Percentiles rank a stretch among this genome's conserved stretches.
Conservation (phyloP, 1,140 invertebrate species). For the Nephotettix cincticeps region DNA sequence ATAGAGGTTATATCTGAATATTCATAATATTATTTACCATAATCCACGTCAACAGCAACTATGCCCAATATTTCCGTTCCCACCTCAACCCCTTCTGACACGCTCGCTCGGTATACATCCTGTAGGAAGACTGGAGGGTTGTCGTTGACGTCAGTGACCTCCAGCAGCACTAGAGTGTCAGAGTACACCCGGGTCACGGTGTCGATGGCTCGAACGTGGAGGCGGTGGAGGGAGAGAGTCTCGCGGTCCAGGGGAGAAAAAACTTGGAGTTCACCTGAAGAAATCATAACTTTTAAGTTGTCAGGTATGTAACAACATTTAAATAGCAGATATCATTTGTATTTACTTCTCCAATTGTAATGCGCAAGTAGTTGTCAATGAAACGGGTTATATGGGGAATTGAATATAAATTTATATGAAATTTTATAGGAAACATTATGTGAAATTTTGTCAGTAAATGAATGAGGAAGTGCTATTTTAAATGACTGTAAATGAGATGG, state of each 20-base stretch:
- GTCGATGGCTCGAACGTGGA: constrained; percentile 83
- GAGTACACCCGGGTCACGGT: constrained; percentile 76
- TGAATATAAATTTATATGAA: no score
- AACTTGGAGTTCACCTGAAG: constrained; percentile 70
- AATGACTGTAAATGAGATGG: no score
- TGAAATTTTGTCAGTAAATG: no score
- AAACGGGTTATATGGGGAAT: no score
- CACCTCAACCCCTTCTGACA: constrained; percentile 51
- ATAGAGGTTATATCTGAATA: no score
- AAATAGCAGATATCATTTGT: no score
- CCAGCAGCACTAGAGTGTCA: constrained; percentile 69
- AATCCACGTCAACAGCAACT: neutral
- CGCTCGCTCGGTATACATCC: constrained; percentile 67
- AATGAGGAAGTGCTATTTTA: no score
- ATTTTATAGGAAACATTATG: no score
- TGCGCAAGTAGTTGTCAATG: no score
- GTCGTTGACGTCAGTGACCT: constrained; percentile 82
- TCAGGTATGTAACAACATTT: no score
- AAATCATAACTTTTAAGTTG: neutral
- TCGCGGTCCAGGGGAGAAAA: constrained; percentile 80
- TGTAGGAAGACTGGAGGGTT: constrained; percentile 73
- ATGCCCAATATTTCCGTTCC: neutral
- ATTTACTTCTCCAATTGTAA: no score
- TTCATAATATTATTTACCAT: neutral
- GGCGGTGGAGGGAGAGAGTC: constrained; percentile 63